phyloP scores from a whole-genome alignment of 2,113 vertebrate species.

The Pelodiscus sinensis region DNA sequence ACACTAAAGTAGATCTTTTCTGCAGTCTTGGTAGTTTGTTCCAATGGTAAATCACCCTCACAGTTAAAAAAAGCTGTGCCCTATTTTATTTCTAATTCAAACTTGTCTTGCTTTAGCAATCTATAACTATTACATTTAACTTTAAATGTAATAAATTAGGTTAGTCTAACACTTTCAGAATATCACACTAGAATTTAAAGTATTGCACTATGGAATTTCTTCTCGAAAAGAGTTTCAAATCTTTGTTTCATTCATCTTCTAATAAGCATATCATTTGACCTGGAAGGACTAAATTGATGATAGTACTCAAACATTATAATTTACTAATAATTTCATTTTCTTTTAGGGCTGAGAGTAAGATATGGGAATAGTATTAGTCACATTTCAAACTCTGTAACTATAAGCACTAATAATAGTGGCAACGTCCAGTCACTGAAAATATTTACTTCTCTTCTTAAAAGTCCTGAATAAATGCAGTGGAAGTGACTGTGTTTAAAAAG shows the following conservation, averaged over 20 bases:
- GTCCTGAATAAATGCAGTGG: background rate
- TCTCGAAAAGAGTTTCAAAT: background rate
- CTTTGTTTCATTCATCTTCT: background rate
- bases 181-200: background rate
- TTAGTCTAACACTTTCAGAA: background rate
- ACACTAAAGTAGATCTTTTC: rapidly evolving
- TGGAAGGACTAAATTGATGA: background rate
- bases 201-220: background rate
- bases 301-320: background rate
- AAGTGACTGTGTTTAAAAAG: background rate
- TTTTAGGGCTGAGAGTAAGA: background rate
- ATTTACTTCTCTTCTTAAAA: background rate
- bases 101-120: background rate
- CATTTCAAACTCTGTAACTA: background rate
- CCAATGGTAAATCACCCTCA: background rate
- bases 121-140: background rate
- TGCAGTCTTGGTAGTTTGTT: background rate
- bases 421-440: background rate
- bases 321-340: background rate
- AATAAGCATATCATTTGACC: background rate
- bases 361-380: background rate
- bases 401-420: background rate
- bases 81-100: background rate
- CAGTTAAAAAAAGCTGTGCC: background rate
- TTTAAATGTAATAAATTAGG: rapidly evolving